Evolutionary conservation across 2,113 vertebrate genomes (phyloP).

Genomic region (Neofelis nebulosa): DNA sequence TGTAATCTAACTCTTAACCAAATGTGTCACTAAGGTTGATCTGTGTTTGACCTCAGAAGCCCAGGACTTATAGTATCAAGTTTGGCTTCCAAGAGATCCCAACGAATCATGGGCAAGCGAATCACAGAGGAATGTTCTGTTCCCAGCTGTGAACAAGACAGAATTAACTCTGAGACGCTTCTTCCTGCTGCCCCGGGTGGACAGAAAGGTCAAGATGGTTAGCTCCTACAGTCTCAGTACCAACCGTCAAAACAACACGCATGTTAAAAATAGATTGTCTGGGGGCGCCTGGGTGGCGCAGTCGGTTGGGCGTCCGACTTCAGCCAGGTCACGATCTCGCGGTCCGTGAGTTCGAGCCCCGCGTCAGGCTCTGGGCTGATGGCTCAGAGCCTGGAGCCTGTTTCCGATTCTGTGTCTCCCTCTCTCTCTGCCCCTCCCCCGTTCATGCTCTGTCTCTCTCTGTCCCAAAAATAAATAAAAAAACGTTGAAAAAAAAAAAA

Average conservation of each 20-base stretch:
- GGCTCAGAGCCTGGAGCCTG: too few species aligned
- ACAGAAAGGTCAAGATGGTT: slow-evolving; percentile 90
- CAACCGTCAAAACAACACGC: slow-evolving; percentile 85
- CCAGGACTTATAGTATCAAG: slow-evolving; percentile 87
- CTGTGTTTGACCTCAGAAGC: slow-evolving; percentile 83
- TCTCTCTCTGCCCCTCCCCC: too few species aligned
- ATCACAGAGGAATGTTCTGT: slow-evolving; percentile 91
- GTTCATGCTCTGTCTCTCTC: too few species aligned
- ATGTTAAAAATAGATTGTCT: slow-evolving; percentile 80
- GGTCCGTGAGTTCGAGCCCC: too few species aligned
- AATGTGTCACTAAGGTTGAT: slow-evolving; percentile 74
- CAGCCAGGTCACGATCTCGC: too few species aligned
- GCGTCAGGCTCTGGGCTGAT: too few species aligned
- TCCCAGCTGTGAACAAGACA: slow-evolving; percentile 88
- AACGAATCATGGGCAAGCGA: slow-evolving; percentile 88
- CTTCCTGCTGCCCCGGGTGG: slow-evolving; percentile 86
- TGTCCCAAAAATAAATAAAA: too few species aligned
- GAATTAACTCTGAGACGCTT: slow-evolving; percentile 90
- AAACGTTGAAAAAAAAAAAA: too few species aligned
- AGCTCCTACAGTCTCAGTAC: slow-evolving; percentile 81
- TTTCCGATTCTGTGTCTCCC: too few species aligned
- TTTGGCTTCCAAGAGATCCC: slow-evolving; percentile 86
- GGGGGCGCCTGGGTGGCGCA: too few species aligned
- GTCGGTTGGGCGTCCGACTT: too few species aligned
- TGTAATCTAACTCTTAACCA: slow-evolving; percentile 57